Conservation (phyloP, 2,797 vertebrate species). For the Manis crassicaudata region DNA sequence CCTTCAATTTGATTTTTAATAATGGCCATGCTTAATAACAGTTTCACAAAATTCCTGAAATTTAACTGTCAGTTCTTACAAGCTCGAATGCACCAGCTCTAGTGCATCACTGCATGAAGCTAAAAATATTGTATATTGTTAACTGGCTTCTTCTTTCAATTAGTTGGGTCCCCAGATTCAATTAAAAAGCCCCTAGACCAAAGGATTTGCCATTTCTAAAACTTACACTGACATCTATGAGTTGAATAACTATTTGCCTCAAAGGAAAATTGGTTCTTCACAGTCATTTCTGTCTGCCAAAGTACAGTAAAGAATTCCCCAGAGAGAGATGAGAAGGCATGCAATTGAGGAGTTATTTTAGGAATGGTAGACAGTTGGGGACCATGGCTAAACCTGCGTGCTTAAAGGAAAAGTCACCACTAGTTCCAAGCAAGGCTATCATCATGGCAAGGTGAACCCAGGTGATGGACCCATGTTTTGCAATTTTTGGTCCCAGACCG, state of each 20-base stretch:
- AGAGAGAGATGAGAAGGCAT: background rate
- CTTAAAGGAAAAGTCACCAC: background rate
- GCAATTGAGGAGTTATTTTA: background rate
- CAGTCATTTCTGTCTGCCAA: background rate
- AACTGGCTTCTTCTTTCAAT: background rate
- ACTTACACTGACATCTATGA: background rate
- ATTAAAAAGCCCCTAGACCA: background rate
- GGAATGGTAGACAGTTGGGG: background rate
- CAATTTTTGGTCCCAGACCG: background rate
- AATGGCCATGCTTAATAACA: background rate
- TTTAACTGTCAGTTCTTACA: background rate
- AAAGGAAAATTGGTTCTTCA: background rate
- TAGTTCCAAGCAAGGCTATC: background rate
- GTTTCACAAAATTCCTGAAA: background rate
- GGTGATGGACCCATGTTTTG: background rate
- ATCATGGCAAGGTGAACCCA: background rate
- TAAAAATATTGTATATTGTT: background rate
- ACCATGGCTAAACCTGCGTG: background rate
- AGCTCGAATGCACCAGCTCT: background rate
- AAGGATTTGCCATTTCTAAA: background rate
- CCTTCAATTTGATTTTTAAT: background rate
- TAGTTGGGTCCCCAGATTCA: background rate
- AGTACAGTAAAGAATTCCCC: background rate
- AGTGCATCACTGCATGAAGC: accelerated
- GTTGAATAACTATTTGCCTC: background rate